phyloP scores from a whole-genome alignment of 2,113 vertebrate species.

The Prinia subflava region DNA sequence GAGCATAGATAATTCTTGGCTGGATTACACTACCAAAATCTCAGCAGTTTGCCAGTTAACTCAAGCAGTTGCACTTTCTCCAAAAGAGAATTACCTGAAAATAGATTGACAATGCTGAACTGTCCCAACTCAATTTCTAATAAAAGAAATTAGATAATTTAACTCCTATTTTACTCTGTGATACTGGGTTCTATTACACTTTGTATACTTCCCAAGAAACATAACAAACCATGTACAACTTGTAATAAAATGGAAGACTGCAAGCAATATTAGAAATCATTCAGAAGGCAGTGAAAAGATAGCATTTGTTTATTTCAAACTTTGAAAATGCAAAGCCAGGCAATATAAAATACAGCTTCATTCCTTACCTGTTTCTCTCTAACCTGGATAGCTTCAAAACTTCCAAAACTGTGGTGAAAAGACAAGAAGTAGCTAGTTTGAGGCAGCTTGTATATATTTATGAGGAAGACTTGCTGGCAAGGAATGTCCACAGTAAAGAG shows the following conservation, averaged over 20 bases:
- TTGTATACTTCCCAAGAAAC: neutral
- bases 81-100: neutral
- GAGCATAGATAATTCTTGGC: constrained; percentile 1
- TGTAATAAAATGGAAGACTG: neutral
- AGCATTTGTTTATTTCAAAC: neutral
- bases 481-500: neutral
- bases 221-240: neutral
- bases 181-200: neutral
- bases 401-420: neutral
- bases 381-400: neutral
- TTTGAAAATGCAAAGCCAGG: neutral
- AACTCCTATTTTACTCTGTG: neutral
- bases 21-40: neutral
- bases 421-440: neutral
- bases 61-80: neutral
- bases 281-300: neutral
- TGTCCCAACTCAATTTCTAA: neutral
- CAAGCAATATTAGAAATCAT: neutral
- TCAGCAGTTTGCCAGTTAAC: neutral
- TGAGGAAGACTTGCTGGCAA: neutral
- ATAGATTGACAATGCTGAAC: neutral
- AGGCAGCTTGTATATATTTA: neutral
- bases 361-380: neutral
- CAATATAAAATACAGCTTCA: neutral
- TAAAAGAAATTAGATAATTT: neutral